Conservation (phyloP, 2,888 invertebrate species). For the Acanthacorydalis orientalis region DNA sequence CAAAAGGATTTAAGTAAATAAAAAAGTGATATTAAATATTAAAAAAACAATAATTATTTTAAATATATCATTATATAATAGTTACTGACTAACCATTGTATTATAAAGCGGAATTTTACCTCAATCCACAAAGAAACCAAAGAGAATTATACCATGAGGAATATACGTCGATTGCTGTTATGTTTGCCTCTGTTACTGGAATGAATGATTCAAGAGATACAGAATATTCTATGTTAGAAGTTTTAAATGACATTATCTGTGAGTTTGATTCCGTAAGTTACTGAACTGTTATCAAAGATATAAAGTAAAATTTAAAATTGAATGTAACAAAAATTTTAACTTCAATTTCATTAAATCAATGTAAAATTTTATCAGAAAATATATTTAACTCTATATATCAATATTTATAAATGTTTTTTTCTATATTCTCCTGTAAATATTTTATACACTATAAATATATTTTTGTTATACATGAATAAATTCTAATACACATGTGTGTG, state of each 20-base stretch:
- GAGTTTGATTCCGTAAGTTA: conserved; percentile 86
- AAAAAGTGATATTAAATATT: no score
- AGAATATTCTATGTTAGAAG: conserved; percentile 22
- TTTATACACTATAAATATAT: no score
- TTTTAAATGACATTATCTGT: conserved; percentile 78
- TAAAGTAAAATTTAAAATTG: conserved; percentile 5
- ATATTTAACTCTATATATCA: no score
- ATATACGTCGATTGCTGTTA: conserved; percentile 79
- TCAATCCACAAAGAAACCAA: conserved; percentile 49
- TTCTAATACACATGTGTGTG: no score
- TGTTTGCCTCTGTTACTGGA: conserved; percentile 89
- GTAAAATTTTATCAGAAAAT: neutral
- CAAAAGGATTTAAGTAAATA: no score
- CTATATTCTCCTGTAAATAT: no score
- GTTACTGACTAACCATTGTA: neutral
- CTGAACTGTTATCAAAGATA: conserved; percentile 52
- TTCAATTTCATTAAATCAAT: conserved; percentile 5
- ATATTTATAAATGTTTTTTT: no score
- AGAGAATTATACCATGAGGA: conserved; percentile 76
- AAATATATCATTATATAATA: neutral
- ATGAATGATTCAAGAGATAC: conserved; percentile 40
- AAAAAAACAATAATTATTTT: neutral
- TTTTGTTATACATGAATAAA: no score
- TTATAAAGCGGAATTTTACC: conserved; percentile 58
- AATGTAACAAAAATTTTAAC: conserved; percentile 1